A percentile compares a stretch with the other conserved stretches of the same genome.
Conservation (phyloP, 2,888 invertebrate genomes). For the Sicus ferrugineus region DNA sequence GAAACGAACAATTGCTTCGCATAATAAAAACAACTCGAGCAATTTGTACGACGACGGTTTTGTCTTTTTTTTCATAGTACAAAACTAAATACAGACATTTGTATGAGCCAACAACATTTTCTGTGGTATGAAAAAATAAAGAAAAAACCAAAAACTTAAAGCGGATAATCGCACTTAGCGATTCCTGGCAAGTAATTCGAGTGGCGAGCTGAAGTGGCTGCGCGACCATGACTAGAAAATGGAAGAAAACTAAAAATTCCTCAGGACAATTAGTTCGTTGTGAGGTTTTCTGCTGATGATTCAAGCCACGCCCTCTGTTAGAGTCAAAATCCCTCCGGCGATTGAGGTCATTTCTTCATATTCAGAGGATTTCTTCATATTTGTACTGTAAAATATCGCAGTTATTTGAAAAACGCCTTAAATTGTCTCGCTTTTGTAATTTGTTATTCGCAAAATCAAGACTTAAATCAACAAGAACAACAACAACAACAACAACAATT, state of each 20-base stretch:
- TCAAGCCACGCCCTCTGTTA: background rate
- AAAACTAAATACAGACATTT: background rate
- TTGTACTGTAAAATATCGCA: too few relatives aligned
- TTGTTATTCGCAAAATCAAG: background rate
- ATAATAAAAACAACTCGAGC: constrained; percentile 44
- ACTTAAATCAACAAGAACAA: background rate
- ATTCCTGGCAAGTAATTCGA: background rate
- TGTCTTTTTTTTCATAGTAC: background rate
- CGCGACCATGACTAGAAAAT: too few relatives aligned
- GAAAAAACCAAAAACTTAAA: background rate
- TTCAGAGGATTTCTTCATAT: too few relatives aligned
- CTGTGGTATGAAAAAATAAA: too few relatives aligned
- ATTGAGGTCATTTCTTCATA: background rate
- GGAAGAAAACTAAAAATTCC: too few relatives aligned
- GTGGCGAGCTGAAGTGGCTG: background rate
- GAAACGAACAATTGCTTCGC: constrained; percentile 55
- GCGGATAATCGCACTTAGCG: background rate
- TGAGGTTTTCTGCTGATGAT: too few relatives aligned
- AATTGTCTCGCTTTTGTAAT: too few relatives aligned
- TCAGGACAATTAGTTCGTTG: too few relatives aligned
- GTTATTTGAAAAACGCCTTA: too few relatives aligned
- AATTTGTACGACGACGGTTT: constrained; percentile 3
- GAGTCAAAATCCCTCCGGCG: background rate
- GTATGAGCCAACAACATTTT: too few relatives aligned
- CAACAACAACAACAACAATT: background rate